These are phyloP conservation scores for Chrysolina haemoptera DNA, from an alignment of 2,888 invertebrate species.

Conservation along the genomic window DNA sequence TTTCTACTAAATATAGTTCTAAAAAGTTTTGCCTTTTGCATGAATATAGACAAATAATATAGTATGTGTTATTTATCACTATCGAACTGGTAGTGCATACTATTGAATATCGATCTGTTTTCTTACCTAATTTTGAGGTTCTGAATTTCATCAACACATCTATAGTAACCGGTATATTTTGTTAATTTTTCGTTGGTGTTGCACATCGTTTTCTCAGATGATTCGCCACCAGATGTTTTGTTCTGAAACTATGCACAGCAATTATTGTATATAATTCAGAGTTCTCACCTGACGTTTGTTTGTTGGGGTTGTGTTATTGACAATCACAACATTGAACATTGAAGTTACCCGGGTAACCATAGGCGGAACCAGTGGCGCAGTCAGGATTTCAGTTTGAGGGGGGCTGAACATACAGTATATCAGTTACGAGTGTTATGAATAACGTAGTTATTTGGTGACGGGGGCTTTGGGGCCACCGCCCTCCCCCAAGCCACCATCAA, in stretches of 20 bases:
- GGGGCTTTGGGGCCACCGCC: no score
- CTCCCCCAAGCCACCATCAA: no score
- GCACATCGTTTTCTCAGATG: neutral
- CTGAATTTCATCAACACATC: constrained; percentile 71
- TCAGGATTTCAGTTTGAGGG: no score
- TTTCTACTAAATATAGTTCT: no score
- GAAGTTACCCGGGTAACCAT: neutral
- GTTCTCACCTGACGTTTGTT: neutral
- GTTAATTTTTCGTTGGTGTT: constrained; percentile 36
- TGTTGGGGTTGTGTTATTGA: neutral
- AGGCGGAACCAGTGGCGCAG: no score
- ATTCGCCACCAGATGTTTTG: neutral
- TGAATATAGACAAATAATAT: no score
- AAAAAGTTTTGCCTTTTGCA: no score
- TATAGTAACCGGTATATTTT: constrained; percentile 70
- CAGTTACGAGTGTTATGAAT: no score
- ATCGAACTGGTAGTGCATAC: neutral
- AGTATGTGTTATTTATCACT: no score
- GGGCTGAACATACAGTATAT: no score
- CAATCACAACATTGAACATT: constrained; percentile 5
- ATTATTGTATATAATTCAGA: neutral
- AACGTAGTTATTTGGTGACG: no score
- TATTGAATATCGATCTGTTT: neutral
- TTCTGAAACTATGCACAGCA: neutral
- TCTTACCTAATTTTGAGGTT: constrained; percentile 73